phyloP scores from a whole-genome alignment of 64 coral and sea anemone species.

The Montipora cactus region DNA sequence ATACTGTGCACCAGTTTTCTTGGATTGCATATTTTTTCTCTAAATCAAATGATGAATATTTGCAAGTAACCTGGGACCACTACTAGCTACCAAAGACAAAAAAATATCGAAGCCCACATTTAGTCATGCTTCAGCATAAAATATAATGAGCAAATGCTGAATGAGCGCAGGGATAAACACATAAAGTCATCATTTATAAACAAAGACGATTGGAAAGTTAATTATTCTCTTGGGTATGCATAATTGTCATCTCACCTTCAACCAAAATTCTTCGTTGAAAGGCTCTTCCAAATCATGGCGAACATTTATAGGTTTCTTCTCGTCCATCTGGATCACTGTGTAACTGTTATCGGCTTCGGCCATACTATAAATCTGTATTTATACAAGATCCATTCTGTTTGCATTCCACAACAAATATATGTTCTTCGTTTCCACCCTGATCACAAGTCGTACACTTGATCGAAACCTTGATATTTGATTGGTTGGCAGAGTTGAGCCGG shows the following conservation, averaged over 20 bases:
- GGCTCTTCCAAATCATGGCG: constrained; percentile 73
- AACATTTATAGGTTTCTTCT: constrained; percentile 17
- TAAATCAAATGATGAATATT: too few relatives aligned
- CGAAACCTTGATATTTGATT: not conserved
- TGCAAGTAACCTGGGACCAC: too few relatives aligned
- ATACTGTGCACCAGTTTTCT: too few relatives aligned
- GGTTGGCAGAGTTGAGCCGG: not conserved
- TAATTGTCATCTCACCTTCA: constrained; percentile 62
- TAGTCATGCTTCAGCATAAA: not conserved
- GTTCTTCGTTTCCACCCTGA: not conserved
- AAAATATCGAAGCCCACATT: not conserved
- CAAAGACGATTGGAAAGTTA: not conserved
- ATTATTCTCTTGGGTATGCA: too few relatives aligned
- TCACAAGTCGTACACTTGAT: not conserved
- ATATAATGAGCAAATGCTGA: not conserved
- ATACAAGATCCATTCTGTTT: not conserved
- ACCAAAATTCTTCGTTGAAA: constrained; percentile 94
- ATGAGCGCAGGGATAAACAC: not conserved
- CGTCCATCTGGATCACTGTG: constrained; percentile 70
- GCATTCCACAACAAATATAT: too few relatives aligned
- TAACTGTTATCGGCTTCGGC: constrained; percentile 26
- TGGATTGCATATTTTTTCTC: too few relatives aligned
- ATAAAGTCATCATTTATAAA: constrained; percentile 6
- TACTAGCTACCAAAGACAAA: too few relatives aligned
- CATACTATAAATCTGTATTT: constrained; percentile 36